phyloP scores from a whole-genome alignment of 2,113 vertebrate species.

The Rhea pennata region DNA sequence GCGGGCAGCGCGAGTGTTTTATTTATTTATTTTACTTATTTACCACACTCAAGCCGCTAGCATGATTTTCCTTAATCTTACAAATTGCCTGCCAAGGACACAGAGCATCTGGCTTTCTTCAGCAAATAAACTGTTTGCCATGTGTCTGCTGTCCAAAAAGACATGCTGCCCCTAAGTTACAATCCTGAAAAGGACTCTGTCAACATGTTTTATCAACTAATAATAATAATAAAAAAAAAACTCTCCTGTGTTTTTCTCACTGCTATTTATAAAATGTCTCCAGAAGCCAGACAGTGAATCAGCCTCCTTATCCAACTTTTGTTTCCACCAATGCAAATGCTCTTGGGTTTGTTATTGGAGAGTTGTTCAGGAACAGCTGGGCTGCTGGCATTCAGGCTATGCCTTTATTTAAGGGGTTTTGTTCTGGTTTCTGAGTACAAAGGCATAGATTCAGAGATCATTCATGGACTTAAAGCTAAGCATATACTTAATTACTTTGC shows the following conservation, averaged over 20 bases:
- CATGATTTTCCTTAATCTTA: constrained; percentile 51
- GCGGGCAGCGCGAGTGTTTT: neutral
- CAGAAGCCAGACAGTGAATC: constrained; percentile 66
- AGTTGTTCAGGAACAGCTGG: constrained; percentile 57
- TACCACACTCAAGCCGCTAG: constrained; percentile 11
- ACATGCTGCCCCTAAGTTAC: constrained; percentile 48
- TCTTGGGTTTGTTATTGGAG: constrained; percentile 42
- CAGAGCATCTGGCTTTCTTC: constrained; percentile 57
- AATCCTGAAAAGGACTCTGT: constrained; percentile 61
- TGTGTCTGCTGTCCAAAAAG: constrained; percentile 63
- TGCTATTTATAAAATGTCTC: constrained; percentile 75
- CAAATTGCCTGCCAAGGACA: constrained; percentile 44
- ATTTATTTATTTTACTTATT: constrained; percentile 61
- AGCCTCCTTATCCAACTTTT: constrained; percentile 71
- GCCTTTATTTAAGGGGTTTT: constrained; percentile 53
- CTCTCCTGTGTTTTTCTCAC: constrained; percentile 42
- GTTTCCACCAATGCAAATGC: constrained; percentile 58
- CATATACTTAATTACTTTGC: neutral
- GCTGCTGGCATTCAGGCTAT: constrained; percentile 63
- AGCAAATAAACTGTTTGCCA: constrained; percentile 49
- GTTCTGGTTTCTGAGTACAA: constrained; percentile 31
- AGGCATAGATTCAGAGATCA: constrained; percentile 19
- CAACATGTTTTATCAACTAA: constrained; percentile 65
- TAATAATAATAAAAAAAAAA: constrained; percentile 32
- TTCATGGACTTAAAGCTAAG: constrained; percentile 35